Conservation (phyloP, 1,140 invertebrate genomes). For the Aethina tumida region DNA sequence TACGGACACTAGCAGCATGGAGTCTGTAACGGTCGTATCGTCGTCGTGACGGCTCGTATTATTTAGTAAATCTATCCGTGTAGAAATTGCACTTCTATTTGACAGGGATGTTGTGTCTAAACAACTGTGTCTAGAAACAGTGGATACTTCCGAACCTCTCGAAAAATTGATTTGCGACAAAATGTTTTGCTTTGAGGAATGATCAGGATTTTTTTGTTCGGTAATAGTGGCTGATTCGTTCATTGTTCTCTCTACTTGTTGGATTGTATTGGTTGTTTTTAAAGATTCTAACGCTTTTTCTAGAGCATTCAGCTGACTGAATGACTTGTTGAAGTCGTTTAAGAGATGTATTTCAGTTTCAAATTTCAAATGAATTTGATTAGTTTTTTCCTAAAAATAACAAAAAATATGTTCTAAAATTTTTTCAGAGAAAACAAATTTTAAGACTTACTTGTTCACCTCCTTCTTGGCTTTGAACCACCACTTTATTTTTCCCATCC, state of each 20-base stretch:
- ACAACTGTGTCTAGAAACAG: too few relatives aligned
- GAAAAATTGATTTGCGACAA: slow-evolving; percentile 24
- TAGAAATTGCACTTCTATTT: too few relatives aligned
- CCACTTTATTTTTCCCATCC: neutral
- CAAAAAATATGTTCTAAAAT: neutral
- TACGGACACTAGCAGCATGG: too few relatives aligned
- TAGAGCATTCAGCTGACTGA: slow-evolving; percentile 28
- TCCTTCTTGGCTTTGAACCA: neutral
- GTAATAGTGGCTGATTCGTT: slow-evolving; percentile 7
- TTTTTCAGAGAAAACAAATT: neutral
- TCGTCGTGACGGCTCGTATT: too few relatives aligned
- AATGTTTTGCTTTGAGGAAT: slow-evolving; percentile 6
- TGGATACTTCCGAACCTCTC: slow-evolving; percentile 26
- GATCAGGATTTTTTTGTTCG: slow-evolving; percentile 15
- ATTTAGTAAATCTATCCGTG: too few relatives aligned
- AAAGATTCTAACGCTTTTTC: too few relatives aligned
- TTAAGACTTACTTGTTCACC: neutral
- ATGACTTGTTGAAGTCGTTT: slow-evolving; percentile 30
- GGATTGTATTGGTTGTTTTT: too few relatives aligned
- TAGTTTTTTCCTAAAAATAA: slow-evolving; percentile 21
- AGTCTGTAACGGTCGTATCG: too few relatives aligned
- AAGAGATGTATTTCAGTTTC: slow-evolving; percentile 31
- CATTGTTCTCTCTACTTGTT: slow-evolving; percentile 18
- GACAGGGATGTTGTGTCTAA: too few relatives aligned
- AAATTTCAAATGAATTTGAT: slow-evolving; percentile 32